Conservation (phyloP, 2,113 vertebrate species). For the Dasypus novemcinctus region DNA sequence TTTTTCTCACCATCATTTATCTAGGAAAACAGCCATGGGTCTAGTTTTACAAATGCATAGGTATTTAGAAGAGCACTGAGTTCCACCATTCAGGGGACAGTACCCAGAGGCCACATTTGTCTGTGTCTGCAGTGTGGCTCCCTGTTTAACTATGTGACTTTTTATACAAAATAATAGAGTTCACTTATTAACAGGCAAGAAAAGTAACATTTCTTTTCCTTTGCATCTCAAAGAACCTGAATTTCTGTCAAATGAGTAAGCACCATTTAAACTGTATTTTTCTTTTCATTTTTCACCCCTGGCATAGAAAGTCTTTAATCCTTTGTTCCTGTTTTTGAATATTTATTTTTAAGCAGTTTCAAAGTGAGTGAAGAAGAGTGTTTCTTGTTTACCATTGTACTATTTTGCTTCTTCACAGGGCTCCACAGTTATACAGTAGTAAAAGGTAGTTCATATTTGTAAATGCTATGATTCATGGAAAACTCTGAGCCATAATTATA, state of each 20-base stretch:
- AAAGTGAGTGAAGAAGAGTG: background rate
- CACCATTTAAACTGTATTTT: conserved; percentile 27
- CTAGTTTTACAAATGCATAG: background rate
- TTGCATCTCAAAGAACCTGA: conserved; percentile 27
- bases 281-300: background rate
- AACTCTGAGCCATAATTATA: background rate
- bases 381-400: conserved; percentile 34
- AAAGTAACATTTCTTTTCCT: conserved; percentile 25
- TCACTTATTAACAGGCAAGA: conserved; percentile 7
- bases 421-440: background rate
- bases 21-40: background rate
- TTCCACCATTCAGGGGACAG: background rate
- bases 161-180: conserved; percentile 8
- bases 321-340: background rate
- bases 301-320: conserved; percentile 30
- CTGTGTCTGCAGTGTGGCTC: background rate
- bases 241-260: conserved; percentile 30
- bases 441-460: background rate
- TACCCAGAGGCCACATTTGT: background rate
- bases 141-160: background rate
- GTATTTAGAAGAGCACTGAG: background rate
- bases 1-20: background rate
- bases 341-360: conserved; percentile 44
- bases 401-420: conserved; percentile 32
- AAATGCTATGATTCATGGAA: background rate